Evolutionary conservation across 37 sponge, comb jelly and placozoan genomes (phyloP).

Genomic region (Beroe forskalii): DNA sequence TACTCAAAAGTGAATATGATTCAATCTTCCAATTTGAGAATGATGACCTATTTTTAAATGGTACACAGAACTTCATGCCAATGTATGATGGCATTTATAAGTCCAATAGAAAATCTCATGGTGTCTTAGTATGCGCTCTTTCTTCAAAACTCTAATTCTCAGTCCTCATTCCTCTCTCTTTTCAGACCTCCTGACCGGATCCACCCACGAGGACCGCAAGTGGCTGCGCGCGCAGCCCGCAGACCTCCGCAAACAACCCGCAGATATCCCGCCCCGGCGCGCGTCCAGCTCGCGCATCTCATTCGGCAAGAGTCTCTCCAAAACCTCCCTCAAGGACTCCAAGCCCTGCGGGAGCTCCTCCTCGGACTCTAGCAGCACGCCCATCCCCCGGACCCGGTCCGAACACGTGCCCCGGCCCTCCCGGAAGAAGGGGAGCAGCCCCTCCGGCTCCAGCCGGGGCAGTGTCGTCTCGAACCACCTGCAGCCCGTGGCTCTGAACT

Average conservation of each 20-base stretch:
- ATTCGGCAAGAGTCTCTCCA: slow-evolving; percentile 15
- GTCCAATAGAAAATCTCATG: too few relatives aligned
- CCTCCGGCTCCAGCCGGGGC: not conserved
- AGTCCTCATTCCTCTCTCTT: too few relatives aligned
- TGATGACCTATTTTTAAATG: too few relatives aligned
- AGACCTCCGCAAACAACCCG: too few relatives aligned
- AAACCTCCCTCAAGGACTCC: slow-evolving; percentile 38
- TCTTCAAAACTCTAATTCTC: too few relatives aligned
- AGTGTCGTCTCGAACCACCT: slow-evolving; percentile 16
- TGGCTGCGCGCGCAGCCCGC: not conserved
- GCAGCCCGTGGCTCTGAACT: slow-evolving; percentile 14
- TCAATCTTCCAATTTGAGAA: too few relatives aligned
- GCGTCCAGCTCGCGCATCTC: slow-evolving; percentile 11
- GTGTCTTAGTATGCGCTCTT: too few relatives aligned
- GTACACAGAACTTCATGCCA: too few relatives aligned
- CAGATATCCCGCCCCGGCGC: not conserved
- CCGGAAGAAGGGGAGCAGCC: not conserved
- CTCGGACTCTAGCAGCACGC: slow-evolving; percentile 36
- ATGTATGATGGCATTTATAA: too few relatives aligned
- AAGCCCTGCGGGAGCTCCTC: slow-evolving; percentile 19
- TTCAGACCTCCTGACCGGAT: not conserved
- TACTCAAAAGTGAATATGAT: slow-evolving; percentile 52
- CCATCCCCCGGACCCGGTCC: slow-evolving; percentile 25
- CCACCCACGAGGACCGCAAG: not conserved
- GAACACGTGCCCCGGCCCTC: not conserved